A percentile compares a stretch with the other conserved stretches of the same genome.
Conservation (phyloP, 53 echinoderm and acorn worm genomes). For the Arbacia lixula region DNA sequence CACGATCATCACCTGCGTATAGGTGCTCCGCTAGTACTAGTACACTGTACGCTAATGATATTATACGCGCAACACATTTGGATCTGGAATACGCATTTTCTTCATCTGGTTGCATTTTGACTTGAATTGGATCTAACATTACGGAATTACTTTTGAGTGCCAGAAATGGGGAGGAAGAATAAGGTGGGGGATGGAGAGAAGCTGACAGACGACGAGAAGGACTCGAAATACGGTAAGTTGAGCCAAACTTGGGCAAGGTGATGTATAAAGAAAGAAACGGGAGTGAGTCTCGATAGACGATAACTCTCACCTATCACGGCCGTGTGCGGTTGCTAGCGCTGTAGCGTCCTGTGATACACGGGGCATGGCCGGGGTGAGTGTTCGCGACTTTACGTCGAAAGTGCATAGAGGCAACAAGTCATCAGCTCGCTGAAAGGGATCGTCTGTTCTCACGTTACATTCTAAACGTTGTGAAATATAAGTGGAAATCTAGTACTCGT, state of each 20-base stretch:
- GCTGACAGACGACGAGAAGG: conserved; percentile 57
- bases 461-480: too few species aligned
- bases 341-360: conserved; percentile 18
- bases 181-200: conserved; percentile 63
- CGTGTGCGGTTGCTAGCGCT: conserved; percentile 13
- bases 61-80: neutral
- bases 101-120: neutral
- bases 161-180: conserved; percentile 65
- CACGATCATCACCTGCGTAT: too few species aligned
- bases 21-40: too few species aligned
- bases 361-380: neutral
- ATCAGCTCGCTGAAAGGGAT: too few species aligned
- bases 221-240: conserved; percentile 71
- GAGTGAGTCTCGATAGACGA: neutral
- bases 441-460: too few species aligned
- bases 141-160: neutral
- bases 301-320: neutral
- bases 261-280: too few species aligned
- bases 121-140: neutral
- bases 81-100: neutral
- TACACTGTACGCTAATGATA: neutral
- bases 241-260: too few species aligned
- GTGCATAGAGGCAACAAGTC: too few species aligned
- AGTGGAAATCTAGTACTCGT: too few species aligned
- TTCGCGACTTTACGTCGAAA: too few species aligned